Conservation (phyloP, 1,140 invertebrate species). For the Drosophila azteca region DNA sequence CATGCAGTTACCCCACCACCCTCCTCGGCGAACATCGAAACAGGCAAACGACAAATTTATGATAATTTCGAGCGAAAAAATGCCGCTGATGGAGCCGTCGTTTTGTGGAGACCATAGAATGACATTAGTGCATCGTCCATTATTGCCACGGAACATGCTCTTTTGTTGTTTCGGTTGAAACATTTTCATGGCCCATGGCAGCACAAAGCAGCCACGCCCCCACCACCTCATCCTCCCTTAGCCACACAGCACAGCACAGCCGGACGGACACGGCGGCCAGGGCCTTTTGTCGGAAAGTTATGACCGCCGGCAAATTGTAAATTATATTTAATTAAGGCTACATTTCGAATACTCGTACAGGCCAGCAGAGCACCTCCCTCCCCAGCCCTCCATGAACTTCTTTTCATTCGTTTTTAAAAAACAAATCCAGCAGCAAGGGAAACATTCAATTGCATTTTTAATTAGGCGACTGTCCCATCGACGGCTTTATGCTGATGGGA, state of each 20-base stretch:
- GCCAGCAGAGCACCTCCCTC: background rate
- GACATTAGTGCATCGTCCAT: constrained; percentile 81
- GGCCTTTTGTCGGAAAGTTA: constrained; percentile 66
- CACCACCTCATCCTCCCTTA: background rate
- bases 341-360: constrained; percentile 65
- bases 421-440: constrained; percentile 17
- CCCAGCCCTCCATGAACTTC: constrained; percentile 19
- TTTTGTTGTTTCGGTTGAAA: constrained; percentile 78
- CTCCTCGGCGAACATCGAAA: constrained; percentile 34
- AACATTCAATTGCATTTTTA: constrained; percentile 78
- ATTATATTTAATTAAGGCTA: constrained; percentile 82
- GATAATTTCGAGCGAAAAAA: constrained; percentile 74
- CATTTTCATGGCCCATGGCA: constrained; percentile 65
- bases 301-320: constrained; percentile 79
- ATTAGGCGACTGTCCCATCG: constrained; percentile 57
- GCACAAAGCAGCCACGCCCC: constrained; percentile 49
- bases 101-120: constrained; percentile 61
- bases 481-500: constrained; percentile 39
- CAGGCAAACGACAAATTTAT: constrained; percentile 78
- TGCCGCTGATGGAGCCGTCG: constrained; percentile 46
- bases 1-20: constrained; percentile 14
- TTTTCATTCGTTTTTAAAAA: constrained; percentile 39
- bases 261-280: constrained; percentile 24
- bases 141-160: constrained; percentile 80
- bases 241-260: background rate